A percentile compares a stretch with the other conserved stretches of the same genome.
These are phyloP conservation scores for Alces alces DNA, from an alignment of 2,113 vertebrate genomes.

Conservation along the genomic window DNA sequence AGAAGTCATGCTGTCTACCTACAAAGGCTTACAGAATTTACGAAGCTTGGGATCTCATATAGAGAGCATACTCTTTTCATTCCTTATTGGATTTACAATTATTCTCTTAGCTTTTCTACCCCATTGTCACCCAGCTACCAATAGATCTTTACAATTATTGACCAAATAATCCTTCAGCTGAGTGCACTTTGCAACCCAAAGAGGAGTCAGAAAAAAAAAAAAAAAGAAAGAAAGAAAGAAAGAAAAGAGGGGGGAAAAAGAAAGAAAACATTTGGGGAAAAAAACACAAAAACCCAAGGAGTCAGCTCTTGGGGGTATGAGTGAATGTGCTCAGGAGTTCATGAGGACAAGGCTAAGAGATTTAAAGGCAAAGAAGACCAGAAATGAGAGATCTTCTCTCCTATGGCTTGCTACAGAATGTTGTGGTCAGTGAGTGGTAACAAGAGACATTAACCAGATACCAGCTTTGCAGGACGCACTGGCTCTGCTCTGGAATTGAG, in stretches of 20 bases:
- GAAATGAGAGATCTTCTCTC: neutral
- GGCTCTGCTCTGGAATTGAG: neutral
- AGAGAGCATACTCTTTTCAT: constrained; percentile 37
- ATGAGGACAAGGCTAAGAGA: constrained; percentile 22
- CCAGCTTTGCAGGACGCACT: neutral
- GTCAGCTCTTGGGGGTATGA: neutral
- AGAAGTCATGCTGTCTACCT: constrained; percentile 45
- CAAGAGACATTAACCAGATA: neutral
- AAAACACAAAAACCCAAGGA: constrained; percentile 31
- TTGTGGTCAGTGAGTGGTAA: neutral
- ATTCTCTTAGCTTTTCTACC: constrained; percentile 52
- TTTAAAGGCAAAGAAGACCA: constrained; percentile 35
- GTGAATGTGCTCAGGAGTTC: constrained; percentile 47
- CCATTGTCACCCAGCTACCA: constrained; percentile 56
- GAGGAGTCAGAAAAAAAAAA: neutral
- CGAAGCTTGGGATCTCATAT: constrained; percentile 66
- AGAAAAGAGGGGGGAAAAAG: too few species aligned
- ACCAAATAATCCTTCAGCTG: constrained; percentile 38
- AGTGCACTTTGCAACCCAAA: constrained; percentile 60
- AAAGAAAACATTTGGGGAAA: neutral
- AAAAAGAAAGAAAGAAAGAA: neutral
- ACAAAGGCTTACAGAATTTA: constrained; percentile 51
- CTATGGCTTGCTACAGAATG: neutral
- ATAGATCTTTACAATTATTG: constrained; percentile 29
- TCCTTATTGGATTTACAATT: constrained; percentile 64